Evolutionary conservation across 2,113 vertebrate species (phyloP), one percentile per base, ranked within the genome.

Genomic region (Colossoma macropomum): DNA sequence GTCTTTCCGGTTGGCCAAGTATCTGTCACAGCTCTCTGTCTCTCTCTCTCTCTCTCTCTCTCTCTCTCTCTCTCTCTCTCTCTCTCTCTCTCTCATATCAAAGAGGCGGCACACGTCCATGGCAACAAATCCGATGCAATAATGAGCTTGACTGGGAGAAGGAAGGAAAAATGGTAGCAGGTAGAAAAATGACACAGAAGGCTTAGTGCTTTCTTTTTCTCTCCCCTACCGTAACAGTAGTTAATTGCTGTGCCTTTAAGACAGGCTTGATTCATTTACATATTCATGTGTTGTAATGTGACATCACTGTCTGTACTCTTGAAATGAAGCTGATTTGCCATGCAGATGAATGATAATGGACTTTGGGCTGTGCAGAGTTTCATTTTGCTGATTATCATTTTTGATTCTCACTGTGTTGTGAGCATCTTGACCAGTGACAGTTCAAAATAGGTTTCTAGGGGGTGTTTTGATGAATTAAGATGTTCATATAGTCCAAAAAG

Each of bases 61-160:
- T 19, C 63, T 72, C 74, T 30, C 62, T 45, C n/a, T 80, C 38
- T 34, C 30, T 62, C 32, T 50, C 41, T 70, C 50, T 59, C 23
- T 62, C 28, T 66, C 11, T 45, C 9, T 48, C 69, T 27, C 41
- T 38, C 68, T 23, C 79, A 54, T 76, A 45, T 45, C 72, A 38
- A 27, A 7, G 56, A 81, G 21, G 19, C 38, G 41, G 45, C 27
- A 32, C 27, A 25, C 25, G 32, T 73, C 79, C 38, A 59, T 62
- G 19, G 69, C 79, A 73, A 80, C 79, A 73, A 21, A 72, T 56
- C 79, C 73, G 79, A 81, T n/a, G 79, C 56, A 81, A 81, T 34
- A 45, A 81, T 59, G 41, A 81, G 56, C 69, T 50, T 71, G 23
- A 27, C 69, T 50, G 69, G 41, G 7, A 0, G 27, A 52, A 62